Evolutionary conservation across 64 coral and sea anemone genomes (phyloP).

Genomic region (Porites lutea): DNA sequence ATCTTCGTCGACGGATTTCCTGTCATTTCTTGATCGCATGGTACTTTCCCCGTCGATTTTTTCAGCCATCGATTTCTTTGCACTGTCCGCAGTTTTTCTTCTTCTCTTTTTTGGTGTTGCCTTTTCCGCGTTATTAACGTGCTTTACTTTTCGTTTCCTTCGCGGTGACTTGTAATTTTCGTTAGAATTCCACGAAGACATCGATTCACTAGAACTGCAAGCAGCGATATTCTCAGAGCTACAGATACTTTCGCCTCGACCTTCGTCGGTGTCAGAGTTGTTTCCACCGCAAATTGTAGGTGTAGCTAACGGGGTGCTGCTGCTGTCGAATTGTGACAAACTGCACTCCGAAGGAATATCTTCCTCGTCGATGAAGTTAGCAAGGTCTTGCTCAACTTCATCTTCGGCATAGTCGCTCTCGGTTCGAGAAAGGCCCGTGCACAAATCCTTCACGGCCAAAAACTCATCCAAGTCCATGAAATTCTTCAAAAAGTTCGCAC

Average conservation of each 20-base stretch:
- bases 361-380: conserved; percentile 10
- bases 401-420: conserved; percentile 67
- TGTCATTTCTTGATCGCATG: neutral
- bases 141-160: conserved; percentile 2
- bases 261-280: conserved; percentile 16
- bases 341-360: neutral
- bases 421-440: conserved; percentile 39
- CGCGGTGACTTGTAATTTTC: neutral
- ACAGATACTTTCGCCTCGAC: conserved; percentile 22
- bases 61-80: neutral
- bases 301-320: neutral
- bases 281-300: neutral
- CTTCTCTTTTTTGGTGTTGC: conserved; percentile 14
- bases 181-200: neutral
- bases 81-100: neutral
- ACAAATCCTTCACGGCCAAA: conserved; percentile 39
- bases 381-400: conserved; percentile 29
- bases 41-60: neutral
- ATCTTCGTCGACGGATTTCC: conserved; percentile 26
- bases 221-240: conserved; percentile 33
- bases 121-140: neutral
- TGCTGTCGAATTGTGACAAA: neutral
- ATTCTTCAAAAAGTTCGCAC: conserved; percentile 42
- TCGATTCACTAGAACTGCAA: neutral
- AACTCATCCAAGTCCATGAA: conserved; percentile 82